Percentiles rank a stretch among this genome's conserved stretches.
These are phyloP conservation scores for Sylvia atricapilla DNA, from an alignment of 2,113 vertebrate species.

Conservation along the genomic window DNA sequence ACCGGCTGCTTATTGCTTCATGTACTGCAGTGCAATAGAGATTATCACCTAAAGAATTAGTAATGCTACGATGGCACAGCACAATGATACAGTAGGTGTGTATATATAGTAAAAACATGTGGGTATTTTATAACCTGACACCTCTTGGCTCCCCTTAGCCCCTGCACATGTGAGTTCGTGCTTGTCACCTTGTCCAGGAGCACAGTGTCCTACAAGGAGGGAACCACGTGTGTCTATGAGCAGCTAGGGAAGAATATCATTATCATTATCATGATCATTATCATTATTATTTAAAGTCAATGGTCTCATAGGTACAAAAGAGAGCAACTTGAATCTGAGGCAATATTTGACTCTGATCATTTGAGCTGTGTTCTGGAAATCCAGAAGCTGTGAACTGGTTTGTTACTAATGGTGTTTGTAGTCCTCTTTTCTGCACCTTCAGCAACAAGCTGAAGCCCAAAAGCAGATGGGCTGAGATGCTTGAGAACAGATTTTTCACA, in stretches of 20 bases:
- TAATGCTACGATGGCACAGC: neutral
- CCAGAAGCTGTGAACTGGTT: neutral
- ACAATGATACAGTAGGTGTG: neutral
- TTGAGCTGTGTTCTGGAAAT: neutral
- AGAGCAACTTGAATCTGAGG: neutral
- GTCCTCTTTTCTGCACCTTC: neutral
- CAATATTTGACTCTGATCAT: neutral
- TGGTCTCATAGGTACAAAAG: neutral
- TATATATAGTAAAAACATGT: constrained; percentile 42
- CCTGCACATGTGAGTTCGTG: neutral
- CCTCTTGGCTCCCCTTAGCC: neutral
- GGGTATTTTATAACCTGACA: constrained; percentile 34
- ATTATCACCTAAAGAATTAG: constrained; percentile 54
- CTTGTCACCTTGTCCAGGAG: neutral
- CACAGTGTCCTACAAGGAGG: neutral
- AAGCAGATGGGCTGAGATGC: neutral
- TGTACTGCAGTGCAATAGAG: neutral
- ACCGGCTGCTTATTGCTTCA: neutral
- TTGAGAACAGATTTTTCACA: neutral
- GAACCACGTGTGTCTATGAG: accelerated
- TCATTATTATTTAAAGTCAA: neutral
- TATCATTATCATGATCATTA: neutral
- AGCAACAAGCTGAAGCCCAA: neutral
- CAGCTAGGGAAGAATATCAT: neutral
- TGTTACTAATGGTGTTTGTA: neutral